Percentiles rank a stretch among this genome's conserved stretches.
phyloP scores from a whole-genome alignment of 2,797 vertebrate species.

The Neoniphon sammara region DNA sequence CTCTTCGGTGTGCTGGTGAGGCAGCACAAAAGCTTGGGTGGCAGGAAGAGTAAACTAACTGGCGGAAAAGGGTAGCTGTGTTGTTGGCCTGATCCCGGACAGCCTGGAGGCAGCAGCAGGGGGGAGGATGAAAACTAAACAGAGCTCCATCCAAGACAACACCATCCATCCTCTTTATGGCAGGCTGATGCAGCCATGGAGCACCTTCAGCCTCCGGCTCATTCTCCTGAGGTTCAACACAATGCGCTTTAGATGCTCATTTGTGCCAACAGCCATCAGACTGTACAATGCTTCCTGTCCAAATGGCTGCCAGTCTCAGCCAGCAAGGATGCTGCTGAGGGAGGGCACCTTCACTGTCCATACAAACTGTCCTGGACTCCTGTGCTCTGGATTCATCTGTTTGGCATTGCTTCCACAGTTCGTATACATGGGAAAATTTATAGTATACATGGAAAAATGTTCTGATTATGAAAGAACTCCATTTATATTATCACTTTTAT shows the following conservation, averaged over 20 bases:
- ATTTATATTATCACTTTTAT: too few relatives aligned
- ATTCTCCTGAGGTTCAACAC: slow-evolving; percentile 64
- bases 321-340: neutral
- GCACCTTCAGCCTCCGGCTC: slow-evolving; percentile 63
- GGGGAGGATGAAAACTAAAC: slow-evolving; percentile 41
- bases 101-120: slow-evolving; percentile 59
- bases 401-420: neutral
- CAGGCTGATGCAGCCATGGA: slow-evolving; percentile 48
- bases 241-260: slow-evolving; percentile 56
- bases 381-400: neutral
- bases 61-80: slow-evolving; percentile 20
- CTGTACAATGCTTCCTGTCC: slow-evolving; percentile 28
- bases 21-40: slow-evolving; percentile 16
- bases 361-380: neutral
- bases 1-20: slow-evolving; percentile 26
- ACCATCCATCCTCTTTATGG: slow-evolving; percentile 30
- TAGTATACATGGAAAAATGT: too few relatives aligned
- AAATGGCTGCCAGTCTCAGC: slow-evolving; percentile 18
- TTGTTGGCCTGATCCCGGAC: slow-evolving; percentile 14
- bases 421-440: too few relatives aligned
- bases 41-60: slow-evolving; percentile 49
- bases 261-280: slow-evolving; percentile 35
- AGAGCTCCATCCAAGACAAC: slow-evolving; percentile 55
- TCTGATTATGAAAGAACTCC: too few relatives aligned
- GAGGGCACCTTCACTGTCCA: neutral